A percentile compares a stretch with the other conserved stretches of the same genome.
These are phyloP conservation scores for Patella ulyssiponensis DNA, from an alignment of 2,888 invertebrate genomes.

Conservation along the genomic window DNA sequence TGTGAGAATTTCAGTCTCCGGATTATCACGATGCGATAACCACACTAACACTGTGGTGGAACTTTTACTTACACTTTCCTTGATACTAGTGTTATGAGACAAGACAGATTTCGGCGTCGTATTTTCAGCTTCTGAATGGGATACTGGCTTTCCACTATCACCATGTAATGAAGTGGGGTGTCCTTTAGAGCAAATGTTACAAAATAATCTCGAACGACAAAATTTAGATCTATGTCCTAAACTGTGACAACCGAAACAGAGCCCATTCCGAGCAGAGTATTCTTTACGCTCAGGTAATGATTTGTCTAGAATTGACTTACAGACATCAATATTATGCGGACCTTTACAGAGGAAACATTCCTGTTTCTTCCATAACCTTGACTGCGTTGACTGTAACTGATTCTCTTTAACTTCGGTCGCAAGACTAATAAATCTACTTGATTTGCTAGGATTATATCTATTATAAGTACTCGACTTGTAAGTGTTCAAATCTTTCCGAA, in stretches of 20 bases:
- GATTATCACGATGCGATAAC: conserved; percentile 29
- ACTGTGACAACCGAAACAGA: no score
- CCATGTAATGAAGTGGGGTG: conserved; percentile 30
- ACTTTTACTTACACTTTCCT: conserved; percentile 12
- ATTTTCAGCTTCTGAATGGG: neutral
- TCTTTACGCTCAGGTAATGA: conserved; percentile 14
- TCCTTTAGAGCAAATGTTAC: conserved; percentile 19
- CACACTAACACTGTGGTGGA: conserved; percentile 37
- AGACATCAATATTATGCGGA: conserved; percentile 19
- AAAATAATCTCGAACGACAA: conserved; percentile 25
- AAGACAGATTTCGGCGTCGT: neutral
- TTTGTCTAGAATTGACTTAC: conserved; percentile 10
- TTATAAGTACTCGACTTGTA: neutral
- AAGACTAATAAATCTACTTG: neutral
- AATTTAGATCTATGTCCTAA: conserved; percentile 34
- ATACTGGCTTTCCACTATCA: neutral
- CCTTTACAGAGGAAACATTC: neutral
- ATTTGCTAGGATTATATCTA: neutral
- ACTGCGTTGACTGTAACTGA: neutral
- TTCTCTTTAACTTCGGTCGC: neutral
- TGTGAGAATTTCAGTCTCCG: conserved; percentile 32
- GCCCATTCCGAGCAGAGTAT: conserved; percentile 20
- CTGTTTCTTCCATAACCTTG: neutral
- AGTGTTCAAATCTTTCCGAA: neutral
- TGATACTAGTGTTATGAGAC: neutral